phyloP scores from a whole-genome alignment of 1,140 invertebrate species.

The Globodera rostochiensis region DNA sequence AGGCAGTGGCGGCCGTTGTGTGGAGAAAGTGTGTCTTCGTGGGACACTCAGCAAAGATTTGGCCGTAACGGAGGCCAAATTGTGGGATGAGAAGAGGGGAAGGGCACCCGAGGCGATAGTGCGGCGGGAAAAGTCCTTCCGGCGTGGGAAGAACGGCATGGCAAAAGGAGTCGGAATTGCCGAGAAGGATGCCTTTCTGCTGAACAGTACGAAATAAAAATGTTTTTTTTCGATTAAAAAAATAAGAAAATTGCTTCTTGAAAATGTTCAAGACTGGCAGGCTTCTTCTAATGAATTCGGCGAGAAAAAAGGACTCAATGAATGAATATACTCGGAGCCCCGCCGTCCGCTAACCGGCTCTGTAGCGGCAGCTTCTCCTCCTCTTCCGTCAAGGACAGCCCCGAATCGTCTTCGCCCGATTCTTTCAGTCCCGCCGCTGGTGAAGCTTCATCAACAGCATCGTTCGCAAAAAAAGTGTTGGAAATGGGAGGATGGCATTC shows the following conservation, averaged over 20 bases:
- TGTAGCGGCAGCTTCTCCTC: slow-evolving; percentile 5
- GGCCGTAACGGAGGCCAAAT: not conserved
- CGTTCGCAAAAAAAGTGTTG: not conserved
- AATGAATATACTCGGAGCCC: too few species aligned
- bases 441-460: slow-evolving; percentile 2
- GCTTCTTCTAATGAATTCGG: not conserved
- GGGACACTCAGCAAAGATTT: not conserved
- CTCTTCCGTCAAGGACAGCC: slow-evolving; percentile 43
- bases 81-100: not conserved
- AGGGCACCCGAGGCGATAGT: not conserved
- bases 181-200: not conserved
- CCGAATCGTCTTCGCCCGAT: slow-evolving; percentile 35
- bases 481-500: slow-evolving; percentile 11
- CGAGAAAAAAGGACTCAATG: too few species aligned
- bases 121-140: not conserved
- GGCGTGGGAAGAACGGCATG: not conserved
- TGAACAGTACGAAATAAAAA: not conserved
- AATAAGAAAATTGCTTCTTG: too few species aligned
- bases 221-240: too few species aligned
- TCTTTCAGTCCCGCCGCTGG: slow-evolving; percentile 5
- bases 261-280: not conserved
- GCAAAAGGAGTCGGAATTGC: not conserved
- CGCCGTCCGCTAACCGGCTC: slow-evolving; percentile 1
- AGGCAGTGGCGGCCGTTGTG: not conserved
- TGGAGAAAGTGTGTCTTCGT: not conserved